Evolutionary conservation across 2,113 vertebrate genomes (phyloP).

Genomic region (Psittacus erithacus): DNA sequence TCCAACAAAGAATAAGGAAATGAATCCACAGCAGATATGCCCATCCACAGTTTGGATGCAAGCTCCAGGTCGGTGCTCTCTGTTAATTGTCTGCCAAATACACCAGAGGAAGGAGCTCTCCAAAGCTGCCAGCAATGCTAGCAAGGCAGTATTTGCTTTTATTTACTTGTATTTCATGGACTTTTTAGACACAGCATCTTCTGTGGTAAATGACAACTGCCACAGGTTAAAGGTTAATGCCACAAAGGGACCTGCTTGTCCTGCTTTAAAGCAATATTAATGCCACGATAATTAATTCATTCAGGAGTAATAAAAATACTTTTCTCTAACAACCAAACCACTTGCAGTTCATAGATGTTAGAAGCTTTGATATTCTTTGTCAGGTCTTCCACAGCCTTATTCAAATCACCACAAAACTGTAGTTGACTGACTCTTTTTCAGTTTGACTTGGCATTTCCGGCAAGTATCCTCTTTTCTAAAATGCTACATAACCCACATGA

Average conservation of each 20-base stretch:
- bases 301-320: not conserved
- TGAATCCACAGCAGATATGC: not conserved
- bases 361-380: not conserved
- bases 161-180: not conserved
- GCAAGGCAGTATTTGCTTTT: not conserved
- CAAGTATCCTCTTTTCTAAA: not conserved
- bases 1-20: not conserved
- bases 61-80: not conserved
- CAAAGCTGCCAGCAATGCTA: not conserved
- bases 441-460: not conserved
- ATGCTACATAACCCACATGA: not conserved
- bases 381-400: not conserved
- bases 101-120: not conserved
- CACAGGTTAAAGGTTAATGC: not conserved
- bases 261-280: not conserved
- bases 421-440: not conserved
- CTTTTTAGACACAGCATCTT: not conserved
- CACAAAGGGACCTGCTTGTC: not conserved
- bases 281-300: not conserved
- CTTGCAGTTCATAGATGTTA: not conserved
- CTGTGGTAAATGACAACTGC: not conserved
- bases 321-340: not conserved
- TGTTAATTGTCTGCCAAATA: not conserved
- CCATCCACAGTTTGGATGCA: not conserved
- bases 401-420: not conserved